phyloP scores from a whole-genome alignment of 2,797 vertebrate species.

The Mus spretus region DNA sequence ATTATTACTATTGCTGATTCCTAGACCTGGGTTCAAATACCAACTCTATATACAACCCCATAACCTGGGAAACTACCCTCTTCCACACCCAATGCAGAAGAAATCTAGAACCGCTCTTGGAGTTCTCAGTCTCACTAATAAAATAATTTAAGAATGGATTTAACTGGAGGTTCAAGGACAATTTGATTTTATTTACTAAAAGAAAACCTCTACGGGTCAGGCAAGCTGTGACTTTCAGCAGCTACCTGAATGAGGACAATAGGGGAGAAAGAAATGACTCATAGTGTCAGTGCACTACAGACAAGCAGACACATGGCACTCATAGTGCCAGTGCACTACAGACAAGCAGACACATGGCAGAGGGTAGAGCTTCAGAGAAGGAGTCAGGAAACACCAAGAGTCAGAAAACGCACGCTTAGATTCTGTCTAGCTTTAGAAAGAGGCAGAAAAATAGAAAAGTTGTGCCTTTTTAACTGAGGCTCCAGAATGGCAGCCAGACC shows the following conservation, averaged over 20 bases:
- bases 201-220: neutral
- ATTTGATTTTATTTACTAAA: neutral
- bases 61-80: neutral
- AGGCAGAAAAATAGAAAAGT: neutral
- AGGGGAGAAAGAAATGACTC: neutral
- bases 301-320: no score
- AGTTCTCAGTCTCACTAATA: neutral
- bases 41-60: neutral
- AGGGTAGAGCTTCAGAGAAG: neutral
- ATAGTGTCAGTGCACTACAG: neutral
- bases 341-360: no score
- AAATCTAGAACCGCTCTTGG: neutral
- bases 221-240: neutral
- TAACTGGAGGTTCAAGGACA: neutral
- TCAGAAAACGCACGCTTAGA: neutral
- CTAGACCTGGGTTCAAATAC: slow-evolving; percentile 16
- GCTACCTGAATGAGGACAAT: neutral
- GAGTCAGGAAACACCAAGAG: no score
- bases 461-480: neutral
- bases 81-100: neutral
- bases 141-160: neutral
- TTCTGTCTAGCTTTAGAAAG: no score
- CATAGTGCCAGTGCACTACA: no score
- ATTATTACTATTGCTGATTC: neutral
- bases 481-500: neutral